Percentiles rank a stretch among this genome's conserved stretches.
phyloP scores from a whole-genome alignment of 2,113 vertebrate genomes.

The Potamarius usumacintae region DNA sequence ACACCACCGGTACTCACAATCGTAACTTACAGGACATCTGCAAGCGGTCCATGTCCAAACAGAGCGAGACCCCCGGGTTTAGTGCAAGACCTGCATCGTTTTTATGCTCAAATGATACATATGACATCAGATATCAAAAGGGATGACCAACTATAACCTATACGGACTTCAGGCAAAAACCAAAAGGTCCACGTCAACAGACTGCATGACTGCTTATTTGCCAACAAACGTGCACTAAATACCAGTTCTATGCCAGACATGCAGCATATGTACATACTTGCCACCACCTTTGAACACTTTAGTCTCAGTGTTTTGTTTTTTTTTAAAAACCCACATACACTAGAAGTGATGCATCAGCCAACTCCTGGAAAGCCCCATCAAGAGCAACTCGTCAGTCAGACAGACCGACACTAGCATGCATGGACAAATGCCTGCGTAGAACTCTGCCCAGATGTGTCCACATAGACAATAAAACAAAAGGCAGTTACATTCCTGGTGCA shows the following conservation, averaged over 20 bases:
- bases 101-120: too few relatives aligned
- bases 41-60: too few relatives aligned
- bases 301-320: neutral
- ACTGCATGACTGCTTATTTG: neutral
- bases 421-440: neutral
- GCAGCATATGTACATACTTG: neutral
- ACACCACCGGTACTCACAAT: neutral
- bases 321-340: neutral
- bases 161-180: too few relatives aligned
- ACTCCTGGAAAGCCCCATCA: neutral
- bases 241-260: neutral
- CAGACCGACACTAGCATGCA: neutral
- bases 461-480: neutral
- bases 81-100: too few relatives aligned
- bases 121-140: too few relatives aligned
- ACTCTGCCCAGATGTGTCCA: neutral
- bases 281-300: neutral
- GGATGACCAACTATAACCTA: too few relatives aligned
- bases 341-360: neutral
- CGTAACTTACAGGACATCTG: too few relatives aligned
- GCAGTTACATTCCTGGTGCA: neutral
- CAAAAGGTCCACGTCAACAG: neutral
- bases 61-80: too few relatives aligned
- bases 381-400: neutral
- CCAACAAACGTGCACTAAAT: neutral